Base-by-base conservation (phyloP, 2,797 vertebrate species). In the Semaprochilodus insignis region DNA sequence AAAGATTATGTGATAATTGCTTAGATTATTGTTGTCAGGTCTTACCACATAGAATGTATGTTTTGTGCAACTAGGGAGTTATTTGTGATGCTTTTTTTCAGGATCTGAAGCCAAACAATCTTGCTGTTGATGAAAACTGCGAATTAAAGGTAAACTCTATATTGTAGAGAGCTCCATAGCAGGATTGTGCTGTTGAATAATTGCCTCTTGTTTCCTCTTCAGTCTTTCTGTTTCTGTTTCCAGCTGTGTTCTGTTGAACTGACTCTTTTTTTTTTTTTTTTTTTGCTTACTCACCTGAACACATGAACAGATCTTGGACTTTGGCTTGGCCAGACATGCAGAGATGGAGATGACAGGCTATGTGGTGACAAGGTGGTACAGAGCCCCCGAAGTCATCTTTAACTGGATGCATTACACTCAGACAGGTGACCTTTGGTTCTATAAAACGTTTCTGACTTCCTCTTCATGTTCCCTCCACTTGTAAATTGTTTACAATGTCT, bases 331-430 rank as follows among this genome's bases (percentile, higher is more conserved):
- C 0, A 90, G 96, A 82, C 96, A 95, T 13, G 90, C 94, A 0
- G 96, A 96, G 89, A 93, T 85, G 71, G 96, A 96, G 85, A 96
- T 96, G 96, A 96, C 96, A 0, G 96, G 96, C 27, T 96, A 96
- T 40, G 96, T 96, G 16, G 95, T 95, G 81, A 96, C 96, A 0
- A 94, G 96, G 74, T 96, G 96, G 95, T 96, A 96, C 92, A 89
- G 96, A 88, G 93, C 96, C 2, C 96, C 96, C 6, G 96, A 96
- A 89, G 36, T 96, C 87, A 96, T 96, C 71, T 94, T 96, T 82
- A 96, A 96, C 91, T 96, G 95, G 95, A 96, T 96, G 96, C 96
- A 95, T 90, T 96, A 96, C 88, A 96, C 90, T 84, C 95, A 96
- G 80, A 93, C 93, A 90, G 96, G 95, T 96, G 79, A 89, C 10